Percentiles rank a stretch among this genome's conserved stretches.
phyloP scores from a whole-genome alignment of 2,797 vertebrate species.

The Sphenopsis melanotis region DNA sequence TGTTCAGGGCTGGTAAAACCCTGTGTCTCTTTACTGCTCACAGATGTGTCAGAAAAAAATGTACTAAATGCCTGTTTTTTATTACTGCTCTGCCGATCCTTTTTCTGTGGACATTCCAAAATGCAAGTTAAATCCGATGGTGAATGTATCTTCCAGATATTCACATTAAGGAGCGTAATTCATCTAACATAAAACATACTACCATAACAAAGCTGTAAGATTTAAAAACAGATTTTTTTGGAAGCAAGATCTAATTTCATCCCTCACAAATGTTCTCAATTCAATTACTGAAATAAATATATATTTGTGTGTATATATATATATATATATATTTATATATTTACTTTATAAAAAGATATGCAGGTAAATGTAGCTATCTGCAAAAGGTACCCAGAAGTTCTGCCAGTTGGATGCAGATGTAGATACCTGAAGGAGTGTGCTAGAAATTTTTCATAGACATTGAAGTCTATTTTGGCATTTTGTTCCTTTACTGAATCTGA shows the following conservation, averaged over 20 bases:
- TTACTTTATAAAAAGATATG: background rate
- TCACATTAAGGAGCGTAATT: constrained; percentile 52
- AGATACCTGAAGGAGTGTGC: background rate
- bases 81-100: constrained; percentile 45
- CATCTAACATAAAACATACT: constrained; percentile 55
- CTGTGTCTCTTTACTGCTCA: constrained; percentile 57
- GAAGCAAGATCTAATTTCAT: constrained; percentile 37
- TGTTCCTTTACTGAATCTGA: background rate
- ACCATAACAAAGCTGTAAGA: constrained; percentile 45
- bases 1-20: constrained; percentile 51
- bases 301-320: rapidly evolving
- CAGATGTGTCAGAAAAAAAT: constrained; percentile 68
- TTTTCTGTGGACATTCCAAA: constrained; percentile 57
- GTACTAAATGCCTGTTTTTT: constrained; percentile 59
- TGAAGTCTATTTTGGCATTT: background rate
- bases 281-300: constrained; percentile 6
- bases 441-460: background rate
- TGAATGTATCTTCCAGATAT: constrained; percentile 64
- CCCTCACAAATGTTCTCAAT: constrained; percentile 22
- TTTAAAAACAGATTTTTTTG: constrained; percentile 28
- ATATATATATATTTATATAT: background rate
- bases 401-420: background rate
- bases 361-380: background rate
- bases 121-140: constrained; percentile 21
- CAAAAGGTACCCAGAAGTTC: background rate